These are phyloP conservation scores for Apteryx owenii DNA, from an alignment of 2,113 vertebrate genomes.

Conservation along the genomic window DNA sequence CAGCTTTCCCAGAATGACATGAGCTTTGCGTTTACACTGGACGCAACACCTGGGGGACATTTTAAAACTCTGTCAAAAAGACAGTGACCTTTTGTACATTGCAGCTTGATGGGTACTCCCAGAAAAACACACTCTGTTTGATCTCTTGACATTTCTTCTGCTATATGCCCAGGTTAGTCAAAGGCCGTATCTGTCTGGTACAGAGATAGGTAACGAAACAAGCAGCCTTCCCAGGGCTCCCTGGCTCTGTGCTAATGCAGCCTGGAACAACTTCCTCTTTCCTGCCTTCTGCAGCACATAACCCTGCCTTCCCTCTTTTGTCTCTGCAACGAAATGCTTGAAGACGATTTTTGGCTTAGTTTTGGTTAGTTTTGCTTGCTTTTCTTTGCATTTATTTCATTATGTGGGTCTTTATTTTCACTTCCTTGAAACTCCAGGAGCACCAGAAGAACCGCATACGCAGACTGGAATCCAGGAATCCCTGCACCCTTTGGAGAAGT, in stretches of 20 bases:
- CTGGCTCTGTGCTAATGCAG: background rate
- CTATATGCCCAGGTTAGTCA: background rate
- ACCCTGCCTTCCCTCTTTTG: background rate
- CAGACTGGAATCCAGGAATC: background rate
- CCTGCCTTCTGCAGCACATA: background rate
- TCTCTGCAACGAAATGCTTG: background rate
- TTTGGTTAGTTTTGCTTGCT: background rate
- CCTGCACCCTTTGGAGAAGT: background rate
- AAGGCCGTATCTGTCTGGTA: background rate
- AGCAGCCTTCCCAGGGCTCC: background rate
- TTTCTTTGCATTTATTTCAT: background rate
- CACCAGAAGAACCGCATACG: background rate
- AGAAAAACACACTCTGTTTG: background rate
- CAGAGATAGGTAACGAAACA: background rate
- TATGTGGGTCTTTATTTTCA: background rate
- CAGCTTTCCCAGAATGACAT: background rate
- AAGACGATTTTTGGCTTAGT: background rate
- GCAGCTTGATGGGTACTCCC: constrained; percentile 13
- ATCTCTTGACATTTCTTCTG: background rate
- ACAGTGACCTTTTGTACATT: constrained; percentile 6
- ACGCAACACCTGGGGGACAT: background rate
- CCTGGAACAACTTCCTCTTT: background rate
- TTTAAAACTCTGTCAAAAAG: background rate
- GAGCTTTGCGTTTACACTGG: background rate
- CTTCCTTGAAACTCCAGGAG: background rate